Base-by-base conservation (phyloP, 2,888 invertebrate species). In the Drosophila parthenogenetica region DNA sequence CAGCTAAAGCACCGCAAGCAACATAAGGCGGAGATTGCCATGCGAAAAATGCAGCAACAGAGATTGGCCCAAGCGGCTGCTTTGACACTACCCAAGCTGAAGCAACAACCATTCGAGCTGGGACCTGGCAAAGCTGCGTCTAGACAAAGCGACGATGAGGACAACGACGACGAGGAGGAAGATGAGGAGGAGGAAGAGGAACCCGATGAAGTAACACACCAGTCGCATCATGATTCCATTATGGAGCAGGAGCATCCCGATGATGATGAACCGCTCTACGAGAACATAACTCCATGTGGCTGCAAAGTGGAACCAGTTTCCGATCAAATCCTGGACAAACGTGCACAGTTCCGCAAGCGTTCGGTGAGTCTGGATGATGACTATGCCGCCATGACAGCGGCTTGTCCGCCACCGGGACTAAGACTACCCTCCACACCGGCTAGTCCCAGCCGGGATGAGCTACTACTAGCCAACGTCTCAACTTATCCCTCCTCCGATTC, bases 401-500 rank as follows among this genome's bases (percentile, higher is more conserved):
- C 53, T 3, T 19, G 39, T 0, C 25, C 61, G 0, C 71, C 79
- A 0, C 81, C 92, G 81, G 89, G 76, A 2, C 53, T 81, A 32
- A 83, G 91, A 78, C 76, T 94, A 70, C 94, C 95, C 90, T 95
- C 95, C 35, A 94, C 95, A 64, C 95, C 95, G 25, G 94, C 94
- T 5, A 95, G 95, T 46, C 95, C 95, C 1, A 93, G 92, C 42
- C 92, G 93, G 14, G 93, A 93, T 40, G 94, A 94, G 53, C 77
- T 85, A 58, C 92, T 93, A 70, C 91, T 93, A 53, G 92, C 93
- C 43, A 96, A 96, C 91, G 96, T 95, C 46, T 93, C 93, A 55
- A 93, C 94, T 40, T 96, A 96, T 91, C 96, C 96, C 50, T 97
- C 97, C 35, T 96, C 95, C 83, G 97, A 97, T 92, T 97, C 97